A percentile compares a stretch with the other conserved stretches of the same genome.
These are phyloP conservation scores for Tetrao urogallus DNA, from an alignment of 2,113 vertebrate species.

Conservation along the genomic window DNA sequence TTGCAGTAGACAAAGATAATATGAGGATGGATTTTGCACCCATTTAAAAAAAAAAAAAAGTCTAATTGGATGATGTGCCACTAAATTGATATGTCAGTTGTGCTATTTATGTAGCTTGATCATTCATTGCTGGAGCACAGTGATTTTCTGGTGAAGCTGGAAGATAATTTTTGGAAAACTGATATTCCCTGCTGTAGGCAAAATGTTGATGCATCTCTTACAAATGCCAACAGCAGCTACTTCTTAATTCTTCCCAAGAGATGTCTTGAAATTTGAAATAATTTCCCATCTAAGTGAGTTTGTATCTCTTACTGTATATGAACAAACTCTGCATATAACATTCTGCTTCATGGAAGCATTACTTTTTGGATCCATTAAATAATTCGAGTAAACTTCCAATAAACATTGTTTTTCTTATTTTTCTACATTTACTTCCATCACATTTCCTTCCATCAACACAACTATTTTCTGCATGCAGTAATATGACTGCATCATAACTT, in stretches of 20 bases:
- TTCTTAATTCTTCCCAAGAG: not conserved
- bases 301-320: not conserved
- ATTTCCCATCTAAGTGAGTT: not conserved
- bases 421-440: not conserved
- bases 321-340: not conserved
- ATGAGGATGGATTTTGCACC: not conserved
- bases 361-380: not conserved
- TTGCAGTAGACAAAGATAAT: not conserved
- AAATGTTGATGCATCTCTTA: not conserved
- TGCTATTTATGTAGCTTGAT: not conserved
- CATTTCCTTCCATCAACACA: not conserved
- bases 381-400: not conserved
- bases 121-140: not conserved
- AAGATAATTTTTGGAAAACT: not conserved
- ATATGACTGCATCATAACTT: not conserved
- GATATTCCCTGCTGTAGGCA: not conserved
- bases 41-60: no score
- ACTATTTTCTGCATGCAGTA: not conserved
- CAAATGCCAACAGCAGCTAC: not conserved
- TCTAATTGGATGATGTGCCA: not conserved
- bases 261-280: not conserved
- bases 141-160: not conserved
- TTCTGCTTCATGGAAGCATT: not conserved
- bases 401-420: not conserved
- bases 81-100: not conserved